Base-by-base conservation (phyloP, 2,113 vertebrate species). In the Pholis gunnellus region DNA sequence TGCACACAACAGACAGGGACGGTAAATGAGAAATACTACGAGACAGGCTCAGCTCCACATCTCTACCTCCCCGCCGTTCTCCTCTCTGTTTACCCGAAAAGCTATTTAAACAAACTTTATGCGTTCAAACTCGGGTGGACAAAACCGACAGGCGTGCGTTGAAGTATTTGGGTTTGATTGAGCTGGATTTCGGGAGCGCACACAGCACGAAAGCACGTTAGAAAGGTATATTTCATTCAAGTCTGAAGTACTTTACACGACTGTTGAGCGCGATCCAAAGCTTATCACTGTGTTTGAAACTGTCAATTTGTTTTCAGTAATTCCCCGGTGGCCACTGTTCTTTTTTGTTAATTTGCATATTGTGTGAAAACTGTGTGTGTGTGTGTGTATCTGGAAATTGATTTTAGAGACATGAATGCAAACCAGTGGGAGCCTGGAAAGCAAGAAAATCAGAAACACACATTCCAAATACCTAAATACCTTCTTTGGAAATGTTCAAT, bases 11-110 rank as follows among this genome's bases (percentile, higher is more conserved):
- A 75, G 84, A 82, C 81, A 63, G 71, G 56, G 67, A 84, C 68
- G 71, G 77, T 79, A 85, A 83, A 84, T 84, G 85, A 87, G 76
- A 89, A 85, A 83, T 60, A 88, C 77, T 71, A 70, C 50, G 14
- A 44, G 54, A 69, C 44, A 15, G 56, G 42, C 72, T 82, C 57
- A 31, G 66, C 79, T 40, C 36, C 27, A 14, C 60, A 5, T 20
- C 64, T 61, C 42, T 1, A 34, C 64, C 50, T 52, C 54, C 54
- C 25, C 48, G 25, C 78, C 1, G 0, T 20, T 61, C 44, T 18
- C 27, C 72, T 22, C 42, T 69, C 56, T 42, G 56, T 84, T 81
- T 65, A 27, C 70, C 50, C 14, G 3, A 20, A 40, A 81, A 73
- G 57, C 50, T 54, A 34, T 63, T 63, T 17, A 46, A 52, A 61